Percentiles rank a stretch among this genome's conserved stretches.
These are phyloP conservation scores for Enteromius fasciolatus DNA, from an alignment of 2,797 vertebrate genomes.

Conservation along the genomic window DNA sequence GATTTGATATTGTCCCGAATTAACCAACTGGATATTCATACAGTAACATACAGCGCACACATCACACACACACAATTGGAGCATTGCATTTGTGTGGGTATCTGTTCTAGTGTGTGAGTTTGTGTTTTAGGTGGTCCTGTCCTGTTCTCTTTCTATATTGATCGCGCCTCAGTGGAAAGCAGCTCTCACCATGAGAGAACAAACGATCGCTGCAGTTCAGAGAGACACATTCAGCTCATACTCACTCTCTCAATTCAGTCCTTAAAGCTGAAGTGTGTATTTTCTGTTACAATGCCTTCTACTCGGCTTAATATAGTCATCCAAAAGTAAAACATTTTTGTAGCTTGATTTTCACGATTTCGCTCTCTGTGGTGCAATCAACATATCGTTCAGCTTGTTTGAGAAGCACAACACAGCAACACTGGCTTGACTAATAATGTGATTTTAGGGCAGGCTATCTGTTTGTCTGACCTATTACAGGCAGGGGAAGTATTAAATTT, in stretches of 20 bases:
- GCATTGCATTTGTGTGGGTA: not conserved
- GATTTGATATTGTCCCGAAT: not conserved
- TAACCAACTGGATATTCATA: not conserved
- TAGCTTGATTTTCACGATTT: not conserved
- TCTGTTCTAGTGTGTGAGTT: not conserved
- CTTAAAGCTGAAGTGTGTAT: not conserved
- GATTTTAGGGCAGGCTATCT: not conserved
- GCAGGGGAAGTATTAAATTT: not conserved
- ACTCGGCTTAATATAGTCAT: not conserved
- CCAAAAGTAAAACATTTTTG: not conserved
- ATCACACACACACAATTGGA: not conserved
- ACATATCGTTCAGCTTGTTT: not conserved
- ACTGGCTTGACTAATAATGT: not conserved
- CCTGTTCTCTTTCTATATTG: constrained; percentile 42
- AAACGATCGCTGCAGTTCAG: constrained; percentile 30
- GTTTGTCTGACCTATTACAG: not conserved
- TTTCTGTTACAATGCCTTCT: not conserved
- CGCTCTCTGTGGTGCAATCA: not conserved
- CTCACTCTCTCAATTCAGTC: constrained; percentile 1
- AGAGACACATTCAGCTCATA: not conserved
- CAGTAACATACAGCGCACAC: not conserved
- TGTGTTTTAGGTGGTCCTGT: not conserved
- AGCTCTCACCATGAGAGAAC: constrained; percentile 24
- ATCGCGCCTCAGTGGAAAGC: constrained; percentile 20
- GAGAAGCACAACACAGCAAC: not conserved